A percentile compares a stretch with the other conserved stretches of the same genome.
phyloP scores from a whole-genome alignment of 2,113 vertebrate species.

The Herpetotheres cachinnans region DNA sequence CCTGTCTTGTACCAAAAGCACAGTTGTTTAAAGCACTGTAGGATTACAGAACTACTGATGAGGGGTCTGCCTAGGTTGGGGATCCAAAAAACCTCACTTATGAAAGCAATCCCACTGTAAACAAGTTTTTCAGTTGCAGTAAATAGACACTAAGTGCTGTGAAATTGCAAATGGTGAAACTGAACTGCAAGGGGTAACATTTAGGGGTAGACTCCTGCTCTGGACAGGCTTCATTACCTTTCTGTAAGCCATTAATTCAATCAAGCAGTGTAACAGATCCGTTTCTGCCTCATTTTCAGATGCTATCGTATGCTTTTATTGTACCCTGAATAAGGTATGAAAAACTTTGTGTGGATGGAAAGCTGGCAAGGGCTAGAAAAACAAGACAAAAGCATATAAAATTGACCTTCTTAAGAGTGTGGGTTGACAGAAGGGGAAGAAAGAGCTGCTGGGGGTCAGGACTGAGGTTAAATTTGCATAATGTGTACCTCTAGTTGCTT shows the following conservation, averaged over 20 bases:
- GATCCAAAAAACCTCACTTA: not conserved
- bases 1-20: not conserved
- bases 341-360: not conserved
- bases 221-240: not conserved
- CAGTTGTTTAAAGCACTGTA: not conserved
- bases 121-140: not conserved
- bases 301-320: constrained; percentile 13
- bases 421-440: not conserved
- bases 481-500: not conserved
- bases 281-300: constrained; percentile 25
- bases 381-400: not conserved
- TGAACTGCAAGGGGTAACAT: not conserved
- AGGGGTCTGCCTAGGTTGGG: not conserved
- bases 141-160: not conserved
- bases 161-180: constrained; percentile 6
- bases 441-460: not conserved
- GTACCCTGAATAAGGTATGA: not conserved
- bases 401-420: not conserved
- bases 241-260: constrained; percentile 10
- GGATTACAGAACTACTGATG: not conserved
- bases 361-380: not conserved
- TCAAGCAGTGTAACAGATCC: constrained; percentile 16
- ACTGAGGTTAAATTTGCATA: not conserved
- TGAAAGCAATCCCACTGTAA: not conserved
- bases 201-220: not conserved